phyloP scores from a whole-genome alignment of 2,113 vertebrate species.

The Pionites leucogaster region DNA sequence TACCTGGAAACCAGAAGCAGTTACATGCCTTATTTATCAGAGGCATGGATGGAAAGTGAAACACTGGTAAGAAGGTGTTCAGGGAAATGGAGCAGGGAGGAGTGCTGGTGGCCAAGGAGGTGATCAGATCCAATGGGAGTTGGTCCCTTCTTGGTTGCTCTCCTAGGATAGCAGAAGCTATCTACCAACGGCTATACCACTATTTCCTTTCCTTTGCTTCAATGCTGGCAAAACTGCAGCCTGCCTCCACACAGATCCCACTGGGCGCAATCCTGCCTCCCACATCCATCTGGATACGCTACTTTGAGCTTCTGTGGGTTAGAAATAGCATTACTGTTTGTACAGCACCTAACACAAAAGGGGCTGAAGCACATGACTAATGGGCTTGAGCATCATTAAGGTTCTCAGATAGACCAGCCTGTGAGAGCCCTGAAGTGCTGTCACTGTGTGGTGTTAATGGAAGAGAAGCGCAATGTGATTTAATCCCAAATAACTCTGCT shows the following conservation, averaged over 20 bases:
- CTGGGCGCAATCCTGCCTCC: background rate
- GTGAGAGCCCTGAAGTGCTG: background rate
- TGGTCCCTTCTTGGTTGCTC: background rate
- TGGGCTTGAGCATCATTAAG: background rate
- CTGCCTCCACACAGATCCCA: background rate
- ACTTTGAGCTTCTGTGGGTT: background rate
- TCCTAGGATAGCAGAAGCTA: background rate
- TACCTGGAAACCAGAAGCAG: background rate
- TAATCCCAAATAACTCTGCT: background rate
- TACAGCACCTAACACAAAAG: background rate
- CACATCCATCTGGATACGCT: background rate
- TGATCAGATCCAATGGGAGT: background rate
- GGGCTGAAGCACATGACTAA: background rate
- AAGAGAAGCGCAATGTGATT: background rate
- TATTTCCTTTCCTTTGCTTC: background rate
- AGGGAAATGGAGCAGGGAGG: background rate
- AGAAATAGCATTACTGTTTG: background rate
- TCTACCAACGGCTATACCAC: background rate
- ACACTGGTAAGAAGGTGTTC: background rate
- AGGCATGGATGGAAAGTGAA: background rate
- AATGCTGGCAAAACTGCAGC: background rate
- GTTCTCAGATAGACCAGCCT: background rate
- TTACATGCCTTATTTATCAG: background rate
- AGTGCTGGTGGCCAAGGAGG: background rate
- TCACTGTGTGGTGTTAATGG: background rate